Evolutionary conservation across 1,140 invertebrate genomes (phyloP).

Genomic region (Eupeodes corollae): DNA sequence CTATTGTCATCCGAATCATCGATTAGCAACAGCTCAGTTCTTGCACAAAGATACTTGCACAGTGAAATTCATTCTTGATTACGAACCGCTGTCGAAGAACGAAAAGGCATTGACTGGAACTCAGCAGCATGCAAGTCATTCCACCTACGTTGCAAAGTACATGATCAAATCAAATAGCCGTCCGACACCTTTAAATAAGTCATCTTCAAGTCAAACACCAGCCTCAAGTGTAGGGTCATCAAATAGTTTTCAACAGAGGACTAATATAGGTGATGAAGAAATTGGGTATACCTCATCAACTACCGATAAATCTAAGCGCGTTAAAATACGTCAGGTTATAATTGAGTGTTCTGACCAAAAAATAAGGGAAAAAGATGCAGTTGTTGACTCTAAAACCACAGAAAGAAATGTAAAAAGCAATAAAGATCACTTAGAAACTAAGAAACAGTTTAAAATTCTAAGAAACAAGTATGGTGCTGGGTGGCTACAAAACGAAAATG

Average conservation of each 20-base stretch:
- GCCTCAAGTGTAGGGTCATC: conserved; percentile 25
- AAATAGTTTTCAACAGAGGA: too few species aligned
- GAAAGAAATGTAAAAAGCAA: background rate
- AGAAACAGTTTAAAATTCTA: conserved; percentile 46
- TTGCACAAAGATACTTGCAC: conserved; percentile 44
- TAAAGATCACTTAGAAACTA: conserved; percentile 42
- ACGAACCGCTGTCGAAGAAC: conserved; percentile 39
- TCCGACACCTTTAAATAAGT: background rate
- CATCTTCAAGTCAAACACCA: conserved; percentile 16
- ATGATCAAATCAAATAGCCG: too few species aligned
- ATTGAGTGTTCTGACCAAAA: conserved; percentile 17
- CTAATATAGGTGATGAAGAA: too few species aligned
- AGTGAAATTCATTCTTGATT: conserved; percentile 49
- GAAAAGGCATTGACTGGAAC: conserved; percentile 41
- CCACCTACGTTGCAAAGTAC: background rate
- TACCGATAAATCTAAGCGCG: conserved; percentile 7
- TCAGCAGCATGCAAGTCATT: conserved; percentile 21
- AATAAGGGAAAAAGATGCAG: conserved; percentile 4
- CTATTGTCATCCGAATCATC: conserved; percentile 46
- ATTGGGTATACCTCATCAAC: too few species aligned
- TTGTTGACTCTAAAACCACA: background rate
- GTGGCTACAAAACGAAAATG: conserved; percentile 46
- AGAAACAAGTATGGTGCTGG: conserved; percentile 46
- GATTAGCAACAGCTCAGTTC: conserved; percentile 42
- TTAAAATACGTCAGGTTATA: conserved; percentile 26